Evolutionary conservation across 2,113 vertebrate species (phyloP).

Genomic region (Xiphophorus hellerii): DNA sequence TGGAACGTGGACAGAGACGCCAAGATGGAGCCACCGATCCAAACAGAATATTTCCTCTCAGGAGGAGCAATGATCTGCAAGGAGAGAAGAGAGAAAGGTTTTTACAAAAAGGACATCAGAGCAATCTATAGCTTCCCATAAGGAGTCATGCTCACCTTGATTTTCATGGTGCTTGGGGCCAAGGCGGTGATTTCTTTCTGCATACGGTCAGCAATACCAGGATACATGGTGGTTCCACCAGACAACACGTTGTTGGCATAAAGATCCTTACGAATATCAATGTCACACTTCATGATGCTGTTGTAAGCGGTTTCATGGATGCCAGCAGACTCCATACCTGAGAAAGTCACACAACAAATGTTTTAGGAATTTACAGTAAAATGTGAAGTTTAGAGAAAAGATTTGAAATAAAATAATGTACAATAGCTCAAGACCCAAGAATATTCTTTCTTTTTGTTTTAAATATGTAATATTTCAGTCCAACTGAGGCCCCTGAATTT

Average conservation of each 20-base stretch:
- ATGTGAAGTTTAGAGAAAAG: neutral
- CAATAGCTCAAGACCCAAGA: no score
- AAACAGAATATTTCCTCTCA: slow-evolving; percentile 97
- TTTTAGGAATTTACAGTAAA: neutral
- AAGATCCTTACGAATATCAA: slow-evolving; percentile 83
- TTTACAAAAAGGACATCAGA: neutral
- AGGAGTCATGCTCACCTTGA: slow-evolving; percentile 74
- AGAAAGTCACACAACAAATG: slow-evolving; percentile 9
- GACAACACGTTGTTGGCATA: slow-evolving; percentile 83
- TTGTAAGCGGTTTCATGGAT: slow-evolving; percentile 83
- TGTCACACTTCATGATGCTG: slow-evolving; percentile 85
- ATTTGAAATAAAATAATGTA: neutral
- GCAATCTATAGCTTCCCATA: neutral
- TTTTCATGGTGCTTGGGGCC: slow-evolving; percentile 84
- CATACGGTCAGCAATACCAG: slow-evolving; percentile 82
- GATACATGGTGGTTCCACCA: slow-evolving; percentile 80
- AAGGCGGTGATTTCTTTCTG: slow-evolving; percentile 85
- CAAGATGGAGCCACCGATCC: slow-evolving; percentile 99
- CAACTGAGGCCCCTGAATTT: no score
- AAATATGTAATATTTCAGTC: no score
- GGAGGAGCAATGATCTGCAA: slow-evolving; percentile 96
- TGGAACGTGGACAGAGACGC: slow-evolving; percentile 99
- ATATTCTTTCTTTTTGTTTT: no score
- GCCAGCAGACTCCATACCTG: slow-evolving; percentile 83
- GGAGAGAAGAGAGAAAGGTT: slow-evolving; percentile 2